These are phyloP conservation scores for Phenganax marumi DNA, from an alignment of 92 coral and sea anemone species.

Conservation along the genomic window DNA sequence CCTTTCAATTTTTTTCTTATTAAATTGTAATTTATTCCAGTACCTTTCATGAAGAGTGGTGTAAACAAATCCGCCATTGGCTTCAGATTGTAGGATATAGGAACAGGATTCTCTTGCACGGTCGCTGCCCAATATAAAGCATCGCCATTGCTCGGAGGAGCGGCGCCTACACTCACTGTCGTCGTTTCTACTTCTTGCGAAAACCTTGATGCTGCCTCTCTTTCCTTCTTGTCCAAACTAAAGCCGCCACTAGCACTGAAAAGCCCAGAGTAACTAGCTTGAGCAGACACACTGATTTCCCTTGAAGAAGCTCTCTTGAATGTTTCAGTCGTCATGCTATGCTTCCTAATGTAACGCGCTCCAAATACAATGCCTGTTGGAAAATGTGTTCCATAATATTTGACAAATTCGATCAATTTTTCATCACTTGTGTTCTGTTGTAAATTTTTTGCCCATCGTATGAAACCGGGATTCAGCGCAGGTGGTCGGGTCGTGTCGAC, in stretches of 20 bases:
- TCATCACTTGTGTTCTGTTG: no score
- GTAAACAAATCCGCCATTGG: conserved; percentile 50
- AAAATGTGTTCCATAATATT: conserved; percentile 56
- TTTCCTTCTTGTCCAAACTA: conserved; percentile 52
- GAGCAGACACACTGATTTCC: conserved; percentile 45
- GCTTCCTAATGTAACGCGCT: conserved; percentile 42
- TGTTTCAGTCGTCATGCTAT: conserved; percentile 34
- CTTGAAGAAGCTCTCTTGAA: conserved; percentile 9
- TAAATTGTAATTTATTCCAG: conserved; percentile 15
- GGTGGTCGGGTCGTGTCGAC: no score
- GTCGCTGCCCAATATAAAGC: conserved; percentile 61
- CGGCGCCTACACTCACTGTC: conserved; percentile 57
- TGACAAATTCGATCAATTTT: no score
- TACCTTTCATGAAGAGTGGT: conserved; percentile 16
- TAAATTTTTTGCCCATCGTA: no score
- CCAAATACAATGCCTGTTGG: conserved; percentile 57
- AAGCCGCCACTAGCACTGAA: conserved; percentile 60
- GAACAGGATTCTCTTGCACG: conserved; percentile 55
- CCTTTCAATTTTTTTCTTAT: conserved; percentile 8
- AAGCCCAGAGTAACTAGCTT: conserved; percentile 63
- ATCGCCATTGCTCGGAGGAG: conserved; percentile 64
- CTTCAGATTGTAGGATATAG: conserved; percentile 49
- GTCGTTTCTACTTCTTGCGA: conserved; percentile 51
- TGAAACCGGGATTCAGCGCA: no score
- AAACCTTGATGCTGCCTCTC: conserved; percentile 58